Evolutionary conservation across 2,797 vertebrate genomes (phyloP), one percentile per base, ranked within the genome.

Genomic region (Oceanodroma leucorhoa): DNA sequence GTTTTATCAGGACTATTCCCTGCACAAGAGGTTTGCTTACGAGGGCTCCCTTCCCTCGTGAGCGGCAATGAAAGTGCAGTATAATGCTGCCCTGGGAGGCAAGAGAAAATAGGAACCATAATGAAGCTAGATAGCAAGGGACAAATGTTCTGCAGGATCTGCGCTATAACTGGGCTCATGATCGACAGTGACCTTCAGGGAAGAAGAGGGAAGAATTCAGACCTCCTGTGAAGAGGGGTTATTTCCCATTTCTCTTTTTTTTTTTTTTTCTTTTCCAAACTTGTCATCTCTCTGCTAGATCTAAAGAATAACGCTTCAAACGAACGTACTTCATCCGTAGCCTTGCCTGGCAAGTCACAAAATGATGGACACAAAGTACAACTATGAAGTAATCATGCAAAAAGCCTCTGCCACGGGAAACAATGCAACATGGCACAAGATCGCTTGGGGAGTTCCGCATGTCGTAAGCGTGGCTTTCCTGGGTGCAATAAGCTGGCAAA

Each of bases 251-350:
- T 17, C 5, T 55, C 29, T 10, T 70, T 24, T 79, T 48, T 19
- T 24, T 20, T 8, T 2, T 2, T 0, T 24, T 20, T 8, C 2
- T 2, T 0, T 17, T 13, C 4, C 11, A 30, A 57, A 76, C 60
- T n/a, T 88, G 40, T 32, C n/a, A 51, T n/a, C 32, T 41, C 41
- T 83, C 27, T 78, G 57, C 50, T 77, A 94, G 43, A 55, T 48
- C 11, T 53, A 53, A 71, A 76, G 70, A 53, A n/a, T 64, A 92
- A 83, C 1, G 6, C 61, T 64, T 64, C 61, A 78, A 78, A 62
- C 1, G 1, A 90, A 57, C 1, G 1, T 41, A 26, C 13, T 71
- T 45, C 61, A 71, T 48, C 45, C 3, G 0, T 12, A 30, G 71
- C 9, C 72, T 80, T 86, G 58, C 40, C 58, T 64, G 76, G 58